Conservation (phyloP, 2,113 vertebrate species). For the Elanoides forficatus region DNA sequence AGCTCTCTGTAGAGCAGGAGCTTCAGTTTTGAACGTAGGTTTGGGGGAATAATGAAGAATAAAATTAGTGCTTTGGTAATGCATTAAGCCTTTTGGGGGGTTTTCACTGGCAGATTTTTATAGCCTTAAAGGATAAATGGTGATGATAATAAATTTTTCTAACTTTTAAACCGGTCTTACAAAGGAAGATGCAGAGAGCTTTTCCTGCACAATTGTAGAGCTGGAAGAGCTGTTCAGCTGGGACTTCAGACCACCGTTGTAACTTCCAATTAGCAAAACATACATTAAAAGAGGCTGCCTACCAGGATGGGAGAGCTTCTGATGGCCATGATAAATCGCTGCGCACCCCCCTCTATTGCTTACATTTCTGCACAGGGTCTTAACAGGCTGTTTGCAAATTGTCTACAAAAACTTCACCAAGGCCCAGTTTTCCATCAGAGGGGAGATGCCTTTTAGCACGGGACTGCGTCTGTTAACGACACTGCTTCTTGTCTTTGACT, state of each 20-base stretch:
- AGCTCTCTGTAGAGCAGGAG: constrained; percentile 19
- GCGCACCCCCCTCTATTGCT: background rate
- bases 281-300: background rate
- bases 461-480: background rate
- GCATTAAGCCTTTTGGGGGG: constrained; percentile 29
- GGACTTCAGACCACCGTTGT: background rate
- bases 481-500: background rate
- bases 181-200: constrained; percentile 4
- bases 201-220: background rate
- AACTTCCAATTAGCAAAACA: constrained; percentile 55
- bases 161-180: constrained; percentile 40
- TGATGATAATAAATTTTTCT: constrained; percentile 21
- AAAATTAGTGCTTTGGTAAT: constrained; percentile 62
- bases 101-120: constrained; percentile 29
- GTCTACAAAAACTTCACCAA: background rate
- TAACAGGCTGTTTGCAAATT: background rate
- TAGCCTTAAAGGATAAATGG: constrained; percentile 54
- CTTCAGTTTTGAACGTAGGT: background rate
- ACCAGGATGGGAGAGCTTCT: background rate
- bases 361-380: background rate
- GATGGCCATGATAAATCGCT: background rate
- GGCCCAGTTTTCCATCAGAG: background rate
- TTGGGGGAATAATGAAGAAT: constrained; percentile 56
- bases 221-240: constrained; percentile 17
- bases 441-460: background rate